phyloP scores from a whole-genome alignment of 1,140 invertebrate species.

The Antheraea mylitta region DNA sequence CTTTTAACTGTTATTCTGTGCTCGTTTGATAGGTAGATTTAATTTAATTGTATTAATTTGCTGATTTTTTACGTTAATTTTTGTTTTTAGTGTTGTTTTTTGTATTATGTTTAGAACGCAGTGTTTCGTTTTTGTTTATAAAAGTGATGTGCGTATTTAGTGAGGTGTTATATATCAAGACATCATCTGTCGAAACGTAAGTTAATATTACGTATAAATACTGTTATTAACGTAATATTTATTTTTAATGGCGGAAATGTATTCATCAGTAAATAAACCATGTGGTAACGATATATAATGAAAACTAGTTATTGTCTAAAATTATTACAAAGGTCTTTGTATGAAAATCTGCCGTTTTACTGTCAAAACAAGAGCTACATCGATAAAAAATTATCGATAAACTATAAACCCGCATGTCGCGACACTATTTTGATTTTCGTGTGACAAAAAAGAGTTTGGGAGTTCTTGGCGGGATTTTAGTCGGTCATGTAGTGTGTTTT shows the following conservation, averaged over 20 bases:
- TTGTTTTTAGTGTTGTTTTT: constrained; percentile 26
- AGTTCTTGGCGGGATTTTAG: too few relatives aligned
- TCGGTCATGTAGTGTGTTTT: too few relatives aligned
- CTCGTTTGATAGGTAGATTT: background rate
- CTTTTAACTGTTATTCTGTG: constrained; percentile 7
- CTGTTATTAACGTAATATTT: too few relatives aligned
- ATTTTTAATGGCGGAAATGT: background rate
- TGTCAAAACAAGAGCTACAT: too few relatives aligned
- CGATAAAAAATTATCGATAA: too few relatives aligned
- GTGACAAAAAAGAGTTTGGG: too few relatives aligned
- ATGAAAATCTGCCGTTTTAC: background rate
- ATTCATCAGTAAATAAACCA: background rate
- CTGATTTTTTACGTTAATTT: background rate
- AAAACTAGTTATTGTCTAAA: too few relatives aligned
- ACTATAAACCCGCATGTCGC: too few relatives aligned
- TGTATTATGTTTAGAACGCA: constrained; percentile 48
- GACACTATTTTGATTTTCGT: too few relatives aligned
- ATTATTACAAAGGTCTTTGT: too few relatives aligned
- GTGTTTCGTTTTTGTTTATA: constrained; percentile 45
- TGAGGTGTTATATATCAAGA: constrained; percentile 47
- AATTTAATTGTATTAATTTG: background rate
- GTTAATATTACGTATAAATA: constrained; percentile 11
- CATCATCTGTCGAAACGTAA: constrained; percentile 76
- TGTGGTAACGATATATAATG: too few relatives aligned
- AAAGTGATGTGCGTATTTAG: constrained; percentile 60